Percentiles rank a stretch among this genome's conserved stretches.
These are phyloP conservation scores for rabbit (Oryctolagus cuniculus) DNA, from an alignment of 2,113 vertebrate genomes.

Conservation along the genomic window DNA sequence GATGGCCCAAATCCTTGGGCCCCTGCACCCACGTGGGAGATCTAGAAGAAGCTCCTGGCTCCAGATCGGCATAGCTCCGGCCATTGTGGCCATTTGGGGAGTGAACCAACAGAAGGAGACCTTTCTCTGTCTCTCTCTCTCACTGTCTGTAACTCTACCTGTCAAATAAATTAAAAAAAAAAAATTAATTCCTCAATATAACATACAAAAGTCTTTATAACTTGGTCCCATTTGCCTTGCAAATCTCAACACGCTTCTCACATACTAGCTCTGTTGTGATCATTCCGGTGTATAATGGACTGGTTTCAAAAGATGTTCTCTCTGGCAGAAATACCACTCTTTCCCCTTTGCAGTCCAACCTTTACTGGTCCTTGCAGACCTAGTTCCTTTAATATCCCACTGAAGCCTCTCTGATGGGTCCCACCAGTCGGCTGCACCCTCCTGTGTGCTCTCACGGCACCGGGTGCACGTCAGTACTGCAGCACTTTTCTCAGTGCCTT, in stretches of 20 bases:
- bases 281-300: background rate
- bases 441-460: background rate
- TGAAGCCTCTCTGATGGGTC: background rate
- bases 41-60: too few relatives aligned
- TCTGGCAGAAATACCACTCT: background rate
- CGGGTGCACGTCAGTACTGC: background rate
- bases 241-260: background rate
- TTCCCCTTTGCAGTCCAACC: background rate
- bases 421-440: background rate
- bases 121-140: too few relatives aligned
- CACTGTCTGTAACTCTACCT: background rate
- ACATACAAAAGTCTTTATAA: background rate
- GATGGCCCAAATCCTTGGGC: too few relatives aligned
- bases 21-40: too few relatives aligned
- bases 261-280: background rate
- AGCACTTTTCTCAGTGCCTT: conserved; percentile 26
- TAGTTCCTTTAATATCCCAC: background rate
- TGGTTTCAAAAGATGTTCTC: background rate
- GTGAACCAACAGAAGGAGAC: too few relatives aligned
- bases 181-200: background rate
- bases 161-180: background rate
- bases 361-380: background rate
- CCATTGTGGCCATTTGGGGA: too few relatives aligned
- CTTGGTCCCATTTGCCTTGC: background rate
- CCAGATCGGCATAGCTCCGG: too few relatives aligned